Percentiles rank a stretch among this genome's conserved stretches.
phyloP scores from a whole-genome alignment of 2,888 invertebrate genomes.

The Drosophila monieri region DNA sequence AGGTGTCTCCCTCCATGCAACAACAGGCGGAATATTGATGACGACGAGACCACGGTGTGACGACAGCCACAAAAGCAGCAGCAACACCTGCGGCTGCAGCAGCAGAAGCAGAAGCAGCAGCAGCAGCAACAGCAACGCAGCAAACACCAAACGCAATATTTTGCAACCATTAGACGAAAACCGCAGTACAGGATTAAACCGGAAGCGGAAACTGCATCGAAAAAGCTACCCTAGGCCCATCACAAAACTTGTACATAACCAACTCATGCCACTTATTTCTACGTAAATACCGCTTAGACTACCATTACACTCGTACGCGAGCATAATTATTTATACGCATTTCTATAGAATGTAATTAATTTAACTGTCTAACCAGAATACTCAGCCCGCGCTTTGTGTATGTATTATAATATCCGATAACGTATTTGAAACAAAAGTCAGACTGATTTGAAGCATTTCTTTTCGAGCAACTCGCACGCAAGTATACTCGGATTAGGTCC shows the following conservation, averaged over 20 bases:
- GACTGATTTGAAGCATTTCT: conserved; percentile 76
- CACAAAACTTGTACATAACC: conserved; percentile 56
- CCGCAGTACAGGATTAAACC: conserved; percentile 62
- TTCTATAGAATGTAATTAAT: conserved; percentile 55
- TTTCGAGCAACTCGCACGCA: conserved; percentile 32
- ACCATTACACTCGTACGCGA: conserved; percentile 1
- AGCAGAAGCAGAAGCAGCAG: conserved; percentile 11
- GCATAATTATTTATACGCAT: conserved; percentile 44
- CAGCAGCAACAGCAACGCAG: conserved; percentile 28
- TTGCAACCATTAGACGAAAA: conserved; percentile 75
- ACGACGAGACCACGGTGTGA: conserved; percentile 84
- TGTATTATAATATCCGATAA: conserved; percentile 34
- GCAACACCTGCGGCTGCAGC: conserved; percentile 32
- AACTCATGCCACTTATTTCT: conserved; percentile 28
- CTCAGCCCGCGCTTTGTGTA: conserved; percentile 18
- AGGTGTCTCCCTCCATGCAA: not conserved
- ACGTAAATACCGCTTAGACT: conserved; percentile 29
- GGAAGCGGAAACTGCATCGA: conserved; percentile 35
- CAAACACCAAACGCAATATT: conserved; percentile 50
- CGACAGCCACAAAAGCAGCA: conserved; percentile 54
- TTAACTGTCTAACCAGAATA: conserved; percentile 16
- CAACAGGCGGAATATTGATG: conserved; percentile 84
- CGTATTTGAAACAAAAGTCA: conserved; percentile 58
- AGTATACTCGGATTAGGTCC: conserved; percentile 29
- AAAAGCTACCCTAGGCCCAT: conserved; percentile 15